phyloP scores from a whole-genome alignment of 2,888 invertebrate species.

The Mesochorus sp. region DNA sequence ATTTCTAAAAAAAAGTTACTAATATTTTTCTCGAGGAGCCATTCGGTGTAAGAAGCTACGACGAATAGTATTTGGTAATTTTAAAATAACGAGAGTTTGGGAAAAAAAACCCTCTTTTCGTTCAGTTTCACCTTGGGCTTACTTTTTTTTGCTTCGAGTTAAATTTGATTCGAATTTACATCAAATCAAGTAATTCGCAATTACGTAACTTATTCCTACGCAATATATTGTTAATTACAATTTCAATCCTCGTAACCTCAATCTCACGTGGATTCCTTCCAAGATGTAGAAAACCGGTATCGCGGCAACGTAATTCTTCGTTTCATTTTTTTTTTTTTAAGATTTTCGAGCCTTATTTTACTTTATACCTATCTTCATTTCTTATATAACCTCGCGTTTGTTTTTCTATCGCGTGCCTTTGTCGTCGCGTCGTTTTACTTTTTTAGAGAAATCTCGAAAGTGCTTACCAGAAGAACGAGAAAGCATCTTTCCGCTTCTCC shows the following conservation, averaged over 20 bases:
- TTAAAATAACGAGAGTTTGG: too few species aligned
- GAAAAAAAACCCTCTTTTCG: too few species aligned
- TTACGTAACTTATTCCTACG: too few species aligned
- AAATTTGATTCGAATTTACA: too few species aligned
- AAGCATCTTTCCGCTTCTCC: constrained; percentile 14
- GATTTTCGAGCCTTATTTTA: too few species aligned
- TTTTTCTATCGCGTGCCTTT: constrained; percentile 4
- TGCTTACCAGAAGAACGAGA: constrained; percentile 1
- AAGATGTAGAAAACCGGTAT: background rate
- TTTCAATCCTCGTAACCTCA: background rate
- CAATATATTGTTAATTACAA: too few species aligned
- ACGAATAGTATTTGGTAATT: too few species aligned
- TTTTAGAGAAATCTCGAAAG: constrained; percentile 15
- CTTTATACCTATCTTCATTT: background rate
- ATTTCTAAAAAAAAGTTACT: too few species aligned
- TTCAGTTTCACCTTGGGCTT: background rate
- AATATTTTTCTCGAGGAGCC: too few species aligned
- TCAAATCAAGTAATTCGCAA: too few species aligned
- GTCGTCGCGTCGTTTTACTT: constrained; percentile 7
- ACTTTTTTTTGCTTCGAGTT: too few species aligned
- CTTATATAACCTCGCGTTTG: background rate
- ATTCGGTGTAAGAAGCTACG: too few species aligned
- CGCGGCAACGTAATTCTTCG: background rate
- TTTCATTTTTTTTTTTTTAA: background rate
- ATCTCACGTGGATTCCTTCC: background rate